Conservation (phyloP, 37 sponge, comb jelly and placozoan species). For the Cliona cf. orientalis region DNA sequence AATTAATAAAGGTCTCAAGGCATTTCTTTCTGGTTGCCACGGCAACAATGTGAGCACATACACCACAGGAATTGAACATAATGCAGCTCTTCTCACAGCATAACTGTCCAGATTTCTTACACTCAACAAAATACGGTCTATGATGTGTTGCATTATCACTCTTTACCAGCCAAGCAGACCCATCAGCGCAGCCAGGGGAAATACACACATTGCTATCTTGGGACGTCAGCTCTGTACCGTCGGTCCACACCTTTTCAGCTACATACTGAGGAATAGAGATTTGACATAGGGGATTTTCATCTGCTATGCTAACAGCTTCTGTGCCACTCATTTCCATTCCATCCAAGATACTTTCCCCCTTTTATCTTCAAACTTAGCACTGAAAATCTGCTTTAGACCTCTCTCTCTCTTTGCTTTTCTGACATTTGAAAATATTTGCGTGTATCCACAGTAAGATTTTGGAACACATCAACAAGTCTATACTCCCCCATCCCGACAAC, state of each 20-base stretch:
- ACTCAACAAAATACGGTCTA: conserved; percentile 2
- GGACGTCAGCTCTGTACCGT: neutral
- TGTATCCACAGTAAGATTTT: neutral
- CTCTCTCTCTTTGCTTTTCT: conserved; percentile 5
- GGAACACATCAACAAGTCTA: neutral
- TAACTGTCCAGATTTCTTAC: neutral
- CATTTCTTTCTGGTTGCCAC: too few relatives aligned
- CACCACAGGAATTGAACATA: neutral
- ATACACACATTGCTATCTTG: neutral
- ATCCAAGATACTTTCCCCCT: too few relatives aligned
- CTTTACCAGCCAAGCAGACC: neutral
- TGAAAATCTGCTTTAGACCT: too few relatives aligned
- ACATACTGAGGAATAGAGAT: neutral
- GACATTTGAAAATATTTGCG: conserved; percentile 35
- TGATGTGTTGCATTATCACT: neutral
- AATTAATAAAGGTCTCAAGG: too few relatives aligned
- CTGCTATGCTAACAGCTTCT: too few relatives aligned
- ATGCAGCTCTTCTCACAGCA: neutral
- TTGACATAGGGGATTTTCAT: neutral
- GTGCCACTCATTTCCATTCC: too few relatives aligned
- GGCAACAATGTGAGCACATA: conserved; percentile 4
- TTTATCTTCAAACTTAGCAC: too few relatives aligned
- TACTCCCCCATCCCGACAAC: conserved; percentile 37
- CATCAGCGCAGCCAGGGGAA: conserved; percentile 6
- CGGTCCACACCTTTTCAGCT: neutral